phyloP scores from a whole-genome alignment of 1,140 invertebrate genomes.

The Protaetia brevitarsis region DNA sequence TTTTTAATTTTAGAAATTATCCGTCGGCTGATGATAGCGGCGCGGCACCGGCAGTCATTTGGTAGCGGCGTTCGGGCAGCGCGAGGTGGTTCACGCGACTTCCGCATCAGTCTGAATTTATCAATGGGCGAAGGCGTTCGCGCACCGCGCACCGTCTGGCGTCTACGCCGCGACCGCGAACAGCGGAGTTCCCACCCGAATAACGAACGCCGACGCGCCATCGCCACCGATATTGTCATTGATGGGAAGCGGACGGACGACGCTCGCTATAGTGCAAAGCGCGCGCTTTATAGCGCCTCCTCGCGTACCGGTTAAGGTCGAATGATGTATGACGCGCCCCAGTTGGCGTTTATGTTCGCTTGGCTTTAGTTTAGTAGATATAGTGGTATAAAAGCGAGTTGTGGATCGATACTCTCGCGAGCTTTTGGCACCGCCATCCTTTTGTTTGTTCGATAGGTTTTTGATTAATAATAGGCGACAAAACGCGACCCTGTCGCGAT shows the following conservation, averaged over 20 bases:
- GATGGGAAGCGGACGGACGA: too few species aligned
- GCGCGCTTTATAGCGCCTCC: background rate
- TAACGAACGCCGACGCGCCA: background rate
- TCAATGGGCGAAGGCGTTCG: background rate
- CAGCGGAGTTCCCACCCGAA: background rate
- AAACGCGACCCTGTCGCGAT: too few species aligned
- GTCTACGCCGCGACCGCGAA: too few species aligned
- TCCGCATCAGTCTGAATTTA: conserved; percentile 10
- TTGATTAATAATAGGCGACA: background rate
- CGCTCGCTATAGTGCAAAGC: background rate
- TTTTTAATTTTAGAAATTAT: conserved; percentile 16
- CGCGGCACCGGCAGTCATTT: background rate
- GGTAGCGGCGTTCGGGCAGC: background rate
- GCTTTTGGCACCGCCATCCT: background rate
- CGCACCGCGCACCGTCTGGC: too few species aligned
- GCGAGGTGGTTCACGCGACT: background rate
- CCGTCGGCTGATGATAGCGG: background rate
- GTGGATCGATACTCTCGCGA: background rate
- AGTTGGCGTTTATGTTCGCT: background rate
- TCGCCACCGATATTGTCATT: background rate
- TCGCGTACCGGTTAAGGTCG: too few species aligned
- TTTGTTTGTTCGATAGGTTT: background rate
- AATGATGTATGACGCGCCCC: too few species aligned
- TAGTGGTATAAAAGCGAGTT: background rate
- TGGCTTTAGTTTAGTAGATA: background rate